Evolutionary conservation across 2,888 invertebrate genomes (phyloP), one percentile per base, ranked within the genome.

Genomic region (Mactromeris polynyma): DNA sequence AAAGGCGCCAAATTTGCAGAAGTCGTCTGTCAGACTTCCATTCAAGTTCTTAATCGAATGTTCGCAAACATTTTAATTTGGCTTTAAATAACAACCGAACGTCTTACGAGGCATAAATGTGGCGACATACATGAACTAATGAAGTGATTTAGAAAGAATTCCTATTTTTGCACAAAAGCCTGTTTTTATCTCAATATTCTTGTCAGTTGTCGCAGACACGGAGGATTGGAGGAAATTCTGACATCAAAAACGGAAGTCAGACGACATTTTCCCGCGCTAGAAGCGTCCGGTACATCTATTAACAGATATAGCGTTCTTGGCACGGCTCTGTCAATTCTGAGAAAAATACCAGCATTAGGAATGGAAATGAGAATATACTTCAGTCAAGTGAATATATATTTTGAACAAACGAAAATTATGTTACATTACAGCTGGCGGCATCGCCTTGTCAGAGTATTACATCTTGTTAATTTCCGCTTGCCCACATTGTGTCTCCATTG

Each of bases 181-280:
- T 73, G 73, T 36, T 73, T 73, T 36, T 73, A 19, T 33, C 19
- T 21, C 33, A 73, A 73, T 73, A 73, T 73, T 73, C 36, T 33
- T 33, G 73, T 36, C 33, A 73, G 4, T 46, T 73, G 84, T 84
- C 84, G 84, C 26, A 84, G 84, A 84, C 84, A 36, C 36, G 51
- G n/a, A 84, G 78, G 77, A 78, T 77, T 40, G 51, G 19, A 51
- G 84, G 84, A 78, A 84, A 77, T 38, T n/a, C 78, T 84, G 84
- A 84, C 78, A 54, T 84, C 77, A 84, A 46, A 77, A 84, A 77
- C 84, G 84, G 84, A 84, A 54, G 78, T 78, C 54, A 69, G 21
- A 51, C 36, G 84, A 54, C 54, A 54, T 78, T 77, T 69, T 26
- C 77, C 33, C 73, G 73, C 83, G 46, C 58, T 69, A 46, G 40